Percentiles rank a stretch among this genome's conserved stretches.
These are phyloP conservation scores for Polietes domitor DNA, from an alignment of 2,888 invertebrate genomes.

Conservation along the genomic window DNA sequence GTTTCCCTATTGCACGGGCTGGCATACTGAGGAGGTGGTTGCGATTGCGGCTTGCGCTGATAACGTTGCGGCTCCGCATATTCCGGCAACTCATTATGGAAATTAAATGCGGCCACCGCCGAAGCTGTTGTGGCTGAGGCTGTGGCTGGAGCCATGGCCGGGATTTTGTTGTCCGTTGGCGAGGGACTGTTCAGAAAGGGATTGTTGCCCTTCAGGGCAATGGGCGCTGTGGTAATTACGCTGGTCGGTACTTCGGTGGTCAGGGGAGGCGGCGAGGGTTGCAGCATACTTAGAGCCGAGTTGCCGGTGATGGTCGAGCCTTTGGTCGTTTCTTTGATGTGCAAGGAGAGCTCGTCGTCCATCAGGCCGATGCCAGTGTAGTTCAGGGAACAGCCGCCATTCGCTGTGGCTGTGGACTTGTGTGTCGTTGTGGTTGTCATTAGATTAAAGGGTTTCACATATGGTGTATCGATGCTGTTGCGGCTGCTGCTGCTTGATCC, in stretches of 20 bases:
- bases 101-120: conserved; percentile 36
- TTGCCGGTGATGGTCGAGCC: conserved; percentile 70
- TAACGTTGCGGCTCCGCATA: conserved; percentile 78
- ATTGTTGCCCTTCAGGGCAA: conserved; percentile 79
- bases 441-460: conserved; percentile 56
- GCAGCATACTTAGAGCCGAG: conserved; percentile 67
- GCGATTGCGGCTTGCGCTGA: conserved; percentile 81
- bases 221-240: conserved; percentile 73
- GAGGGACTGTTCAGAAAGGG: conserved; percentile 77
- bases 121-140: too few relatives aligned
- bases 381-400: conserved; percentile 67
- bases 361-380: conserved; percentile 56
- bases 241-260: conserved; percentile 71
- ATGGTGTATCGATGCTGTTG: conserved; percentile 39
- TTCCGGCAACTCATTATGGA: conserved; percentile 75
- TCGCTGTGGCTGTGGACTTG: conserved; percentile 40
- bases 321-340: conserved; percentile 73
- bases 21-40: conserved; percentile 77
- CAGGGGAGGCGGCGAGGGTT: conserved; percentile 74
- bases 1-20: conserved; percentile 52
- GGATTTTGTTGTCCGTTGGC: conserved; percentile 71
- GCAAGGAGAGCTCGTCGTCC: conserved; percentile 74
- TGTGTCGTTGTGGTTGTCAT: conserved; percentile 42
- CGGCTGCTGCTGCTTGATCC: too few relatives aligned
- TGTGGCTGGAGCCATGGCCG: not conserved